A percentile compares a stretch with the other conserved stretches of the same genome.
Conservation (phyloP, 30 jellyfish, hydroid and myxozoan species). For the Chrysaora quinquecirrha region DNA sequence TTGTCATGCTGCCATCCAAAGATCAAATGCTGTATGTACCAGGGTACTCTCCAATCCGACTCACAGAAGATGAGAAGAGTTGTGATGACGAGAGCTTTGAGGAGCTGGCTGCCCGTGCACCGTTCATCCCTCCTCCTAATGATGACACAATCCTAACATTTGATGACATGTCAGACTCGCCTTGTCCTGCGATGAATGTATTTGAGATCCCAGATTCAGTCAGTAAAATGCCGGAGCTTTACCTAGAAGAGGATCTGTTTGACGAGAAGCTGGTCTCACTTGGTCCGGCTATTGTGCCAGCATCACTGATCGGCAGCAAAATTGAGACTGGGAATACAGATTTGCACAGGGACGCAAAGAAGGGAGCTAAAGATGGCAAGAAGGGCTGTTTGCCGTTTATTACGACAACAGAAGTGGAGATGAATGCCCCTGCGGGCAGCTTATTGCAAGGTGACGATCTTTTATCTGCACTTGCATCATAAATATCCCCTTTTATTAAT, state of each 20-base stretch:
- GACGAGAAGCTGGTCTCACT: conserved; percentile 41
- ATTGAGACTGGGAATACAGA: not conserved
- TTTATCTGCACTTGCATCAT: conserved; percentile 57
- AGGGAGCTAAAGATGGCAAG: conserved; percentile 5
- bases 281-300: conserved; percentile 56
- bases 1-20: conserved; percentile 58
- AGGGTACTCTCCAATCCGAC: conserved; percentile 41
- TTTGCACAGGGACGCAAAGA: not conserved
- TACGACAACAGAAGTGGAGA: conserved; percentile 70
- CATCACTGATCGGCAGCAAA: conserved; percentile 24
- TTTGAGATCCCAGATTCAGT: conserved; percentile 40
- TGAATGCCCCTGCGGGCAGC: conserved; percentile 77
- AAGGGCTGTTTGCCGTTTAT: conserved; percentile 62
- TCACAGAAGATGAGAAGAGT: conserved; percentile 33
- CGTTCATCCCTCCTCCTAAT: conserved; percentile 93
- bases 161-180: conserved; percentile 72
- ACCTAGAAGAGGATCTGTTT: conserved; percentile 54
- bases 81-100: conserved; percentile 40
- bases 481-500: not conserved
- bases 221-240: conserved; percentile 61
- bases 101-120: conserved; percentile 89
- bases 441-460: conserved; percentile 75
- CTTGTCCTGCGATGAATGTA: conserved; percentile 24
- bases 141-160: conserved; percentile 74
- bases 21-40: conserved; percentile 61